Conservation (phyloP, 2,888 invertebrate species). For the Drosophila mimetica region DNA sequence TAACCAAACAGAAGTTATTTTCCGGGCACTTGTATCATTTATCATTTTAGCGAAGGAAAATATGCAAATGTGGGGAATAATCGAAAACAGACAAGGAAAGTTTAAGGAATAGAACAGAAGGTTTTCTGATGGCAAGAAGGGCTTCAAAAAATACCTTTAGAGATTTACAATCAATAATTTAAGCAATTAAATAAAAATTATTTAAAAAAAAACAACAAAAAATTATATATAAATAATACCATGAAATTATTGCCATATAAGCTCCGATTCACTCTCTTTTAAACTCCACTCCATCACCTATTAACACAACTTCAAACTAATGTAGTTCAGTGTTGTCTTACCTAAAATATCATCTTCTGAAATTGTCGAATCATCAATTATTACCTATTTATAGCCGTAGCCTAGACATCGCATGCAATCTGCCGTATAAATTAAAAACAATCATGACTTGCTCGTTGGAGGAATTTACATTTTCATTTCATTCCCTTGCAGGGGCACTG, state of each 20-base stretch:
- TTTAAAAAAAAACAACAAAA: too few species aligned
- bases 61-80: conserved; percentile 31
- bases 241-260: too few species aligned
- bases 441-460: conserved; percentile 20
- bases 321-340: conserved; percentile 28
- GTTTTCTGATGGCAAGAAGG: neutral
- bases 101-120: conserved; percentile 1
- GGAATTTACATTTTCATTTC: conserved; percentile 19
- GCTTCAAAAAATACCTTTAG: neutral
- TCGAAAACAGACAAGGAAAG: conserved; percentile 6
- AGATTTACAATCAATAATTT: too few species aligned
- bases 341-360: conserved; percentile 10
- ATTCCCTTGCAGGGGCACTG: conserved; percentile 88
- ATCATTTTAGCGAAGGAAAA: conserved; percentile 46
- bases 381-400: conserved; percentile 44
- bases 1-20: conserved; percentile 7
- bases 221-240: too few species aligned
- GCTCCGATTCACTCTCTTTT: too few species aligned
- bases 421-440: conserved; percentile 34
- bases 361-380: conserved; percentile 52
- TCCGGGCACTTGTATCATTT: conserved; percentile 54
- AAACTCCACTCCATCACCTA: neutral
- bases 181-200: too few species aligned
- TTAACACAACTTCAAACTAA: neutral
- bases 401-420: conserved; percentile 30